phyloP scores from a whole-genome alignment of 2,888 invertebrate genomes.

The Pheosia gnoma region DNA sequence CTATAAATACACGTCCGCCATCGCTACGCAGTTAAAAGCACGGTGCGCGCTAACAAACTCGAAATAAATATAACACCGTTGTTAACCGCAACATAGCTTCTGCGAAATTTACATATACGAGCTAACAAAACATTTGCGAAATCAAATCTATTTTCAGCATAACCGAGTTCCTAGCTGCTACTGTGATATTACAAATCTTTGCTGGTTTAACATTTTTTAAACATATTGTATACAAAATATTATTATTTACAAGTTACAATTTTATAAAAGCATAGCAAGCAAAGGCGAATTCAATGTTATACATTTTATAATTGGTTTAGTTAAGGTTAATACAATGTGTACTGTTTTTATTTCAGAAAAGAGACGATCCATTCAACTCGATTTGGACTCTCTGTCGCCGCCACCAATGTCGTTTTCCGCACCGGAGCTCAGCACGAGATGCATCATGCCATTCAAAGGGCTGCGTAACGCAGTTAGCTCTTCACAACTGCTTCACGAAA shows the following conservation, averaged over 20 bases:
- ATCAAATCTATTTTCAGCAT: constrained; percentile 31
- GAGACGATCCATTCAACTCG: constrained; percentile 85
- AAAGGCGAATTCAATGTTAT: constrained; percentile 3
- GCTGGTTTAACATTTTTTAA: background rate
- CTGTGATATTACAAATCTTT: constrained; percentile 10
- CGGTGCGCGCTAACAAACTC: constrained; percentile 39
- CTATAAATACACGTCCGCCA: constrained; percentile 56
- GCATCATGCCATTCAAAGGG: constrained; percentile 81
- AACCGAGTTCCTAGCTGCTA: constrained; percentile 16
- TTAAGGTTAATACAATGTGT: constrained; percentile 8
- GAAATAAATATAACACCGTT: constrained; percentile 34
- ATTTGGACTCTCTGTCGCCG: constrained; percentile 87
- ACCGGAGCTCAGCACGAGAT: constrained; percentile 87
- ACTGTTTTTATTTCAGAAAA: constrained; percentile 55
- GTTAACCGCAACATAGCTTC: constrained; percentile 40
- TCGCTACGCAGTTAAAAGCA: constrained; percentile 42
- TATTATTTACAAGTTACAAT: background rate
- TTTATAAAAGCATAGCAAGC: background rate
- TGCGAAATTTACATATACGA: constrained; percentile 43
- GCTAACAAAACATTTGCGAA: constrained; percentile 34
- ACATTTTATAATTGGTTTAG: background rate
- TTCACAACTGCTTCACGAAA: constrained; percentile 91
- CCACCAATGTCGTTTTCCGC: constrained; percentile 93
- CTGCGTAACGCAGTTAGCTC: constrained; percentile 91
- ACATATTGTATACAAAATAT: background rate